Evolutionary conservation across 2,797 vertebrate genomes (phyloP), one percentile per base, ranked within the genome.

Genomic region (Chelon auratus): DNA sequence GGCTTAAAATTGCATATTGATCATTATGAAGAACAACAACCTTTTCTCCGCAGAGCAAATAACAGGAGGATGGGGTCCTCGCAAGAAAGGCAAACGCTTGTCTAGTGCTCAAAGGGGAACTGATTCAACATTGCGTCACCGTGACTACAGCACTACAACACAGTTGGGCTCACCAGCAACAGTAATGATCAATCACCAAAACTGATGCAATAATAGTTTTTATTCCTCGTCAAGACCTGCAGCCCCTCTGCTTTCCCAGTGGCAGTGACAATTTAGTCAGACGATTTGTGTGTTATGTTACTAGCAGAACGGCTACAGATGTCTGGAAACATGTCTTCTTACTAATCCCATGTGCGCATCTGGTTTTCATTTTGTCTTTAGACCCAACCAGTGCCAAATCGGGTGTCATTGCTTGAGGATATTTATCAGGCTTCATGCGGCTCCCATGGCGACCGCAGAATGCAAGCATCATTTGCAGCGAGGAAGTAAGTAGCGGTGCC

Each of bases 1-100:
- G 74, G 69, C 63, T 56, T 50, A 70, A 72, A 68, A 72, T 69
- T 67, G 62, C 54, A 51, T 58, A 62, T 64, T 72, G 69, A 78
- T 80, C 8, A 10, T 51, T 45, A 17, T 62, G 70, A 68, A 68
- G 68, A 40, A 48, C 52, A 12, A 12, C 33, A 2, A 22, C 30
- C 30, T 56, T 33, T 66, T 18, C 45, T 57, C 18, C 6, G 33
- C 26, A 17, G 30, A 51, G 61, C 36, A 62, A 53, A 40, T 18
- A 2, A 72, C 12, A 20, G 36, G 64, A 13, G 14, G n/a, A 40
- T 12, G 5, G 24, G 30, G 30, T 62, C 8, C 15, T 60, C 18
- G 45, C 14, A 11, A 60, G 8, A 72, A 18, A 52, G 33, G 69
- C 47, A 33, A 33, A 33, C 30, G 2, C 30, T 5, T 5, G 30